Conservation (phyloP, 2,797 vertebrate genomes). For the Ateles fusciceps region DNA sequence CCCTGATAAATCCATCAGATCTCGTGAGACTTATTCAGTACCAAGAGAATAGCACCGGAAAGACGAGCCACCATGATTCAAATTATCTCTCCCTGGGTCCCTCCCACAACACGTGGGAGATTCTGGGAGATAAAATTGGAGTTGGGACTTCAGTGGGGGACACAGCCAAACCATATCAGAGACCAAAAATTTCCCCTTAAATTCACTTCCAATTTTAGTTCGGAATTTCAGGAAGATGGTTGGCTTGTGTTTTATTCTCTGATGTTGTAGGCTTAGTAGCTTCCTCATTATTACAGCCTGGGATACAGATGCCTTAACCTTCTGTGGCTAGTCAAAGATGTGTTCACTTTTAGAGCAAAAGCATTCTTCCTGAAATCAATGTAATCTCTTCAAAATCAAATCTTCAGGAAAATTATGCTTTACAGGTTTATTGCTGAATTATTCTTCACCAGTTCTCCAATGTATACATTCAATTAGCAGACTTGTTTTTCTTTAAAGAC, state of each 20-base stretch:
- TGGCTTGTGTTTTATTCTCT: neutral
- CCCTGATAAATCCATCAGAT: neutral
- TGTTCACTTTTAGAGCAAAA: neutral
- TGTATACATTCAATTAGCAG: neutral
- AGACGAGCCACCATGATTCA: neutral
- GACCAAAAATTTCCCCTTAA: neutral
- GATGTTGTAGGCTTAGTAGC: neutral
- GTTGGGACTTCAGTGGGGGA: neutral
- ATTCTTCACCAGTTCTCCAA: neutral
- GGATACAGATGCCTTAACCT: neutral
- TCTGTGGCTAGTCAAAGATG: neutral
- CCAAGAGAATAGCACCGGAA: neutral
- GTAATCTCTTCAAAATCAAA: neutral
- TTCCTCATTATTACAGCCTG: neutral
- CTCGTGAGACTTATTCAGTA: neutral
- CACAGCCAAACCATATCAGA: neutral
- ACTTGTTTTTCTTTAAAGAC: neutral
- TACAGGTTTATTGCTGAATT: neutral
- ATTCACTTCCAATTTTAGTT: neutral
- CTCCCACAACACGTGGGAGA: neutral
- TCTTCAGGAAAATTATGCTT: neutral
- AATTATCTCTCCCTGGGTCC: neutral
- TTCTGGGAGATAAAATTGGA: neutral
- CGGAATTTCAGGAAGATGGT: neutral
- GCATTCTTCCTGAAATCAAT: neutral